Evolutionary conservation across 2,113 vertebrate species (phyloP).

Genomic region (Chlamydotis undulata): DNA sequence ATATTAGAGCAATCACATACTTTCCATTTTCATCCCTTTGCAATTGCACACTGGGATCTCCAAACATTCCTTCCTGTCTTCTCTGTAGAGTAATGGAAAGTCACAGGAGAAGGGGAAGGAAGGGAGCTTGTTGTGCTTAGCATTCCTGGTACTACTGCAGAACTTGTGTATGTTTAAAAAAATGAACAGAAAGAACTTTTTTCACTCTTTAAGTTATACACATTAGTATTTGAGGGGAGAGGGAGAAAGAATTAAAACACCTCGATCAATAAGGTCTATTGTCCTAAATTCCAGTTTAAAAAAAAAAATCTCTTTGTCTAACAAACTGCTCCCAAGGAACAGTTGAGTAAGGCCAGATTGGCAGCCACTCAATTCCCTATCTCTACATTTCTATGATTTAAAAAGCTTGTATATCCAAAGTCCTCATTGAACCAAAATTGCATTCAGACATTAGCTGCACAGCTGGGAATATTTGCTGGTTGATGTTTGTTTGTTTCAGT

Average conservation of each 20-base stretch:
- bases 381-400: conserved; percentile 50
- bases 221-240: neutral
- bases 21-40: conserved; percentile 36
- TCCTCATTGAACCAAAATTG: conserved; percentile 42
- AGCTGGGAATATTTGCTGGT: conserved; percentile 50
- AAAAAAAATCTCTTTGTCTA: conserved; percentile 12
- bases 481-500: conserved; percentile 52
- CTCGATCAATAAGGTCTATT: neutral
- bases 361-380: conserved; percentile 41
- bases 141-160: neutral
- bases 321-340: conserved; percentile 29
- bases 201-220: neutral
- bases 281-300: neutral
- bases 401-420: conserved; percentile 23
- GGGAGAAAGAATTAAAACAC: neutral
- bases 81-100: neutral
- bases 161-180: neutral
- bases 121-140: neutral
- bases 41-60: neutral
- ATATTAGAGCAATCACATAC: conserved; percentile 10
- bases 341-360: conserved; percentile 37
- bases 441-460: conserved; percentile 15
- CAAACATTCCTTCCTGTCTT: neutral
- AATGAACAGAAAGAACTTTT: neutral
- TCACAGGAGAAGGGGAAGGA: neutral